These are phyloP conservation scores for Galaxea fascicularis DNA, from an alignment of 92 coral and sea anemone genomes.

Conservation along the genomic window DNA sequence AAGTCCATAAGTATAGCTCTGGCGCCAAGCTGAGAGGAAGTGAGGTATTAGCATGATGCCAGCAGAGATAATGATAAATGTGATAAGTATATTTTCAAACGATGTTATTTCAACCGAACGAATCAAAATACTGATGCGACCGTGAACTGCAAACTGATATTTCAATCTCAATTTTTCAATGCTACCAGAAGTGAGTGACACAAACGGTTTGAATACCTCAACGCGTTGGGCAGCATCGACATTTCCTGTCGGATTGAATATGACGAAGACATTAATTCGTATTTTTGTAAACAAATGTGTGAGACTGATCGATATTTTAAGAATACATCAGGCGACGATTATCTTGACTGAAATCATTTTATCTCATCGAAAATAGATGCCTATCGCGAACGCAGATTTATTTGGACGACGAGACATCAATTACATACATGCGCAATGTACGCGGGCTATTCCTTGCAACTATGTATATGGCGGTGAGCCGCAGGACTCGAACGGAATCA, in stretches of 20 bases:
- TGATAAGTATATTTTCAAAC: neutral
- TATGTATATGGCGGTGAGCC: neutral
- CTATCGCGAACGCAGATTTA: neutral
- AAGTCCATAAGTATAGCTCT: neutral
- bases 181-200: neutral
- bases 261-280: constrained; percentile 33
- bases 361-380: constrained; percentile 6
- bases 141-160: neutral
- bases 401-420: neutral
- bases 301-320: constrained; percentile 24
- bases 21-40: constrained; percentile 55
- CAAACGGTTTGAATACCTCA: neutral
- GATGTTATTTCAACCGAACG: constrained; percentile 22
- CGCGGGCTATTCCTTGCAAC: neutral
- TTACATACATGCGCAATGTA: constrained; percentile 10
- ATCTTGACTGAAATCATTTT: neutral
- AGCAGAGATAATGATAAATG: constrained; percentile 6
- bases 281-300: constrained; percentile 48
- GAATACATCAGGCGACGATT: constrained; percentile 13
- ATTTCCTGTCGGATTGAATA: constrained; percentile 35
- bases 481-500: neutral
- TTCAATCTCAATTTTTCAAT: neutral
- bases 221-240: constrained; percentile 7
- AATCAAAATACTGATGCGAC: neutral
- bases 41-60: neutral